These are phyloP conservation scores for Drosophila nigricruria DNA, from an alignment of 2,888 invertebrate genomes.

Conservation along the genomic window DNA sequence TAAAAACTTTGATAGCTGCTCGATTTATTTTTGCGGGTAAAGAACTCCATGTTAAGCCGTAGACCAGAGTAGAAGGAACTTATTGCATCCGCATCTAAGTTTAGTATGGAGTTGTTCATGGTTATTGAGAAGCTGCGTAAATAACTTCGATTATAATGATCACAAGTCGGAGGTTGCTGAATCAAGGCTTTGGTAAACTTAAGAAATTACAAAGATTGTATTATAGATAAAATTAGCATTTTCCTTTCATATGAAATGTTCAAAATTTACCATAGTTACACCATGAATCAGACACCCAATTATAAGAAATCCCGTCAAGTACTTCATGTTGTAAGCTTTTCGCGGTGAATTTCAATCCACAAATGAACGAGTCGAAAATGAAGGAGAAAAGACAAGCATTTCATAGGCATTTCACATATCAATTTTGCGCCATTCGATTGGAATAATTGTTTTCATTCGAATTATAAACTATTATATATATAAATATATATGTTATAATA, in stretches of 20 bases:
- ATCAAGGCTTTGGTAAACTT: neutral
- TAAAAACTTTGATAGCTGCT: conserved; percentile 23
- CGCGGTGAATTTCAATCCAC: neutral
- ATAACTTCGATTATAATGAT: conserved; percentile 11
- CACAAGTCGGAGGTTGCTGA: conserved; percentile 7
- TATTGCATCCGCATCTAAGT: conserved; percentile 12
- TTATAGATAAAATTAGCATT: neutral
- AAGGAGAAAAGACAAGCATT: neutral
- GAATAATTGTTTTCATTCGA: neutral
- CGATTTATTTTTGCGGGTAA: conserved; percentile 6
- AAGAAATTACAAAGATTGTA: neutral
- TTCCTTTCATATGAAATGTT: no score
- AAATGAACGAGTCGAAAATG: neutral
- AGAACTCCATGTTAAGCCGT: conserved; percentile 20
- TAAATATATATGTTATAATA: no score
- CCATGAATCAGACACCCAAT: conserved; percentile 6
- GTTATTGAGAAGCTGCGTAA: conserved; percentile 4
- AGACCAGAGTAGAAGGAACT: conserved; percentile 3
- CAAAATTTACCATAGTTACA: conserved; percentile 19
- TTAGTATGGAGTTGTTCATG: neutral
- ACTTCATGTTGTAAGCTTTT: neutral
- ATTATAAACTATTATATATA: no score
- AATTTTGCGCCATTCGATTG: conserved; percentile 3
- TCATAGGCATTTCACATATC: neutral
- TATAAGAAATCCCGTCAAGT: neutral